A percentile compares a stretch with the other conserved stretches of the same genome.
Evolutionary conservation across 2,113 vertebrate species (phyloP).

Genomic region (Siphamia tubifer): DNA sequence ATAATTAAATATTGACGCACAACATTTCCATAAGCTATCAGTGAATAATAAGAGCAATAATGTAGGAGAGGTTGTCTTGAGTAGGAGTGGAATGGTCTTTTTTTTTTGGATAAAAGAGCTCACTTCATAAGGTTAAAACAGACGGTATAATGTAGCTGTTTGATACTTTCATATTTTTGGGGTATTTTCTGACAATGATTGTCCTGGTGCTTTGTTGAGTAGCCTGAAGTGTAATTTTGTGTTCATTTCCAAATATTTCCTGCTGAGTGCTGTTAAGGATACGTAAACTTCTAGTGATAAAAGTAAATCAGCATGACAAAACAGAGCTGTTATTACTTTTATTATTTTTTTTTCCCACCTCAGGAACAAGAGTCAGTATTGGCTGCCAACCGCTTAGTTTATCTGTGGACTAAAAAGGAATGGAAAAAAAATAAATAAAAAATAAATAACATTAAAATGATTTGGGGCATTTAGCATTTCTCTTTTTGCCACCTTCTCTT

Average conservation of each 20-base stretch:
- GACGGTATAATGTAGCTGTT: neutral
- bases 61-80: neutral
- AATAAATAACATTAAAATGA: conserved; percentile 10
- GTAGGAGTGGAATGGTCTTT: too few relatives aligned
- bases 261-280: neutral
- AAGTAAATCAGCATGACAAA: conserved; percentile 26
- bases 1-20: conserved; percentile 13
- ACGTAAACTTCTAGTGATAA: conserved; percentile 20
- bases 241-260: conserved; percentile 19
- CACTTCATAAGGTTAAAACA: too few relatives aligned
- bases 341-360: conserved; percentile 17
- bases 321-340: conserved; percentile 28
- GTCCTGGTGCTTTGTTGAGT: neutral
- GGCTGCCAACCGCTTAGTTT: conserved; percentile 38
- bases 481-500: neutral
- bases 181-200: neutral
- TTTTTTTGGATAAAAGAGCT: too few relatives aligned
- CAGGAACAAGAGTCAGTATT: neutral
- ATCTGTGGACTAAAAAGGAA: conserved; percentile 1
- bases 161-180: neutral
- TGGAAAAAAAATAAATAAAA: too few relatives aligned
- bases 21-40: conserved; percentile 8
- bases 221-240: neutral
- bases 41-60: neutral
- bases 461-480: conserved; percentile 5